Percentiles rank a stretch among this genome's conserved stretches.
Conservation (phyloP, 2,113 vertebrate species). For the Hippocampus guttulatus region DNA sequence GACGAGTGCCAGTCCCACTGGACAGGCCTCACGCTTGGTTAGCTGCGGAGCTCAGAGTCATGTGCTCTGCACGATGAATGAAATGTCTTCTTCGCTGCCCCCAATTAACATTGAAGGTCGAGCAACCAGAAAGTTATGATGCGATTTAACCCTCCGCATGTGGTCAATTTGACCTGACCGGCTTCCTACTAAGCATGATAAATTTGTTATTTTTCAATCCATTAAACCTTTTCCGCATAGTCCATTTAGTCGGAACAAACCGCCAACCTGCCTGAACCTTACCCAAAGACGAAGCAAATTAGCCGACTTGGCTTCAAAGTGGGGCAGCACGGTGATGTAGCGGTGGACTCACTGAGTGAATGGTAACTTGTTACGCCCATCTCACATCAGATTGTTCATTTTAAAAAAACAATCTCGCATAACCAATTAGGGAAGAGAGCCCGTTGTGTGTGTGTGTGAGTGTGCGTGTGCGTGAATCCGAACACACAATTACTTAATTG, state of each 20-base stretch:
- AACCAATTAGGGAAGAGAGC: too few relatives aligned
- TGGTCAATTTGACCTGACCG: slow-evolving; percentile 69
- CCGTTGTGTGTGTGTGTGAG: too few relatives aligned
- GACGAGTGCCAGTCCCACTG: slow-evolving; percentile 20
- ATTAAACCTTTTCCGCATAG: slow-evolving; percentile 62
- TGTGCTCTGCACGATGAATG: slow-evolving; percentile 57
- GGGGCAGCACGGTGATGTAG: background rate
- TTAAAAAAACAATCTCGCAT: too few relatives aligned
- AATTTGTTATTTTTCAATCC: slow-evolving; percentile 63
- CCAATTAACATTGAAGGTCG: slow-evolving; percentile 65
- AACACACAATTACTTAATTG: too few relatives aligned
- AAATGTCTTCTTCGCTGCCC: slow-evolving; percentile 60
- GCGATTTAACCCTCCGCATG: slow-evolving; percentile 67
- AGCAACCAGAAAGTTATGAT: slow-evolving; percentile 63
- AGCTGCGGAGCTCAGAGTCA: slow-evolving; percentile 48
- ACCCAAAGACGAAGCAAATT: slow-evolving; percentile 17
- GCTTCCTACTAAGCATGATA: slow-evolving; percentile 68
- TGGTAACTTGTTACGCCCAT: too few relatives aligned
- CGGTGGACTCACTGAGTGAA: background rate
- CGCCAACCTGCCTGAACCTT: slow-evolving; percentile 26
- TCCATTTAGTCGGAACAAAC: slow-evolving; percentile 53
- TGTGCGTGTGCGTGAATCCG: too few relatives aligned
- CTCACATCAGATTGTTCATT: too few relatives aligned
- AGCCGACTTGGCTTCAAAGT: slow-evolving; percentile 53
- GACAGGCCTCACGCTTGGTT: slow-evolving; percentile 48